These are phyloP conservation scores for Kobus ellipsiprymnus DNA, from an alignment of 2,113 vertebrate species.

Conservation along the genomic window DNA sequence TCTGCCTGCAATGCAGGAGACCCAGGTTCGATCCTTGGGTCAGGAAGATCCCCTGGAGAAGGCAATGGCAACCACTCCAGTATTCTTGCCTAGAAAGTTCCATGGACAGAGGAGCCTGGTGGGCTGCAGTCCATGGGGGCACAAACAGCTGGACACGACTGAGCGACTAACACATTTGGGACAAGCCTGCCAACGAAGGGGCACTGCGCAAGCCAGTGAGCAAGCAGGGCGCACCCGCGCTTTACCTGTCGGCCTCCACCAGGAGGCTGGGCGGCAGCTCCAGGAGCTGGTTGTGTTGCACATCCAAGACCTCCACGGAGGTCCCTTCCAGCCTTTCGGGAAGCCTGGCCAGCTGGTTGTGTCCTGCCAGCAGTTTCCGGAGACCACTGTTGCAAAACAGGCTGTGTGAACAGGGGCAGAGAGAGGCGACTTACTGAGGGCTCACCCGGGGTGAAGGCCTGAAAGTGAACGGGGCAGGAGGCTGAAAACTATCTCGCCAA, in stretches of 20 bases:
- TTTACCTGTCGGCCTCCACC: conserved; percentile 93
- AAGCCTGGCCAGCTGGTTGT: conserved; percentile 90
- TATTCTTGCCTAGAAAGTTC: not conserved
- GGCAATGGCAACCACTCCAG: not conserved
- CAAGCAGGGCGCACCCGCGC: accelerated
- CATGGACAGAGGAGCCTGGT: not conserved
- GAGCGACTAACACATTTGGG: not conserved
- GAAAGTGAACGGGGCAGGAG: not conserved
- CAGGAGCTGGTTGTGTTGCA: conserved; percentile 94
- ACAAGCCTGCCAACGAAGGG: not conserved
- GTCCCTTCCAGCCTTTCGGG: conserved; percentile 91
- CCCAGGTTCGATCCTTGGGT: not conserved
- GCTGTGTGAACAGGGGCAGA: conserved; percentile 76
- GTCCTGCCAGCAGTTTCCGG: conserved; percentile 93
- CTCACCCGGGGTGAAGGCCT: not conserved
- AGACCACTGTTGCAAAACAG: conserved; percentile 91
- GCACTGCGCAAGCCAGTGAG: accelerated
- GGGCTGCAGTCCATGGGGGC: not conserved
- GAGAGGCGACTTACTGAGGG: conserved; percentile 6
- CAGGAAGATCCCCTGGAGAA: not conserved
- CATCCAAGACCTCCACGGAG: conserved; percentile 92
- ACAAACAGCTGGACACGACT: not conserved
- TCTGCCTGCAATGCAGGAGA: not conserved
- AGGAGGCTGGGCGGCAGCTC: conserved; percentile 94
- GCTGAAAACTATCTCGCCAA: not conserved